Evolutionary conservation across 2,113 vertebrate species (phyloP), one percentile per base, ranked within the genome.

Genomic region (Ciconia maguari): DNA sequence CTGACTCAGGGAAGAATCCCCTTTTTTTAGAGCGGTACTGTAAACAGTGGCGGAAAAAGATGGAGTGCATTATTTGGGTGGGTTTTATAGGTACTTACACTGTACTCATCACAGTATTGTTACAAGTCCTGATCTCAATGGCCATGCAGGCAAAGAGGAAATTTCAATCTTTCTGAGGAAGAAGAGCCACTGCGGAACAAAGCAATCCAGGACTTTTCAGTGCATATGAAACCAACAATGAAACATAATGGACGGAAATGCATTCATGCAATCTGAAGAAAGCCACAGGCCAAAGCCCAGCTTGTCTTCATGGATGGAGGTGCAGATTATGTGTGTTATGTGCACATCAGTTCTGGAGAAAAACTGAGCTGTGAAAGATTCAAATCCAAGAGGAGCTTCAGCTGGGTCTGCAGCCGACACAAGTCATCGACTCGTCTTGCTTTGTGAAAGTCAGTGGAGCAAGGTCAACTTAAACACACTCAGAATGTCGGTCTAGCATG

Each of bases 401-500:
- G 24, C 30, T 38, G 41, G 16, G 44, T 76, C 55, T 89, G 77
- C 41, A 75, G 65, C 27, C 1, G 3, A 22, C 52, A 64, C 42
- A 82, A 82, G 64, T 19, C 57, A 49, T 4, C 60, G 83, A 17
- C 65, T 76, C 8, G 4, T 44, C 66, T 61, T 77, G 62, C 49
- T 90, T 30, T 74, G 52, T 60, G 44, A 58, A 68, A 91, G 30
- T 54, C 66, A 62, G 62, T 36, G 64, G 32, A 78, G 27, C 46
- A 21, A 94, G 30, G 65, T 92, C 65, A 72, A 4, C 51, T 64
- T 65, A 85, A 85, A 46, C 46, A 49, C n/a, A 24, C 30, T 16
- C 32, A 74, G 54, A 87, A 75, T 0, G 2, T 7, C 89, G 72
- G 32, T 64, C 44, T 69, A 44, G 49, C 13, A 14, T 0, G 0